Base-by-base conservation (phyloP, 2,888 invertebrate species). In the Alloscopus bannaensis region DNA sequence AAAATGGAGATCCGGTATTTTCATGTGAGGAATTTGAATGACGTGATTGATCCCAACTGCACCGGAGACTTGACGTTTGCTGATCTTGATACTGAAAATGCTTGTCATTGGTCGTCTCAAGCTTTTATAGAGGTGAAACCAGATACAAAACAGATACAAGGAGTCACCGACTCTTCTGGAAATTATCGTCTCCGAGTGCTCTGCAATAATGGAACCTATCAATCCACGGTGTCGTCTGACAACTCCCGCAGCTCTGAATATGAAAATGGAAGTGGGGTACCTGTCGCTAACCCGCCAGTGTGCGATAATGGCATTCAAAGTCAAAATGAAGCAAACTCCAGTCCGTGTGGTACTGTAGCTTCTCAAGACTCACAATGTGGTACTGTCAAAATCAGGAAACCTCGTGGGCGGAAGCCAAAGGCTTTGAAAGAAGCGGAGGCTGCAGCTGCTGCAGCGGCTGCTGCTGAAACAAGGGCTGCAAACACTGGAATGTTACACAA, bases 391-490 rank as follows among this genome's bases (percentile, higher is more conserved):
- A 28, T 62, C 3, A 31, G 62, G 0, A 72, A 72, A n/a, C 71
- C 71, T 0, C 8, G 71, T 16, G 71, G 71, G 2, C 28, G 71
- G 1, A 72, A 72, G 20, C 62, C 71, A 4, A 72, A 72, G 26
- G 50, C 47, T 26, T 50, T 64, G 2, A 72, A 72, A n/a, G 70
- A 59, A 47, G 70, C 70, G 1, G 60, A 52, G 64, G 71, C 62
- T 18, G 62, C 71, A 11, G 71, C 52, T 0, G 71, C 71, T 8
- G 62, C 71, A 0, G 71, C 52, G 1, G 71, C 50, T 20, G 71
- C 50, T 24, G 8, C 52, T 11, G n/a, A n/a, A n/a, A n/a, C n/a
- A n/a, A n/a, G n/a, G n/a, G 52, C 66, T 1, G 42, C 13, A 8
- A 18, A 42, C 13, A 3, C 8, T 16, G 18, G 18, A 18, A 42